phyloP scores from a whole-genome alignment of 2,888 invertebrate genomes.

The Bombylius discolor region DNA sequence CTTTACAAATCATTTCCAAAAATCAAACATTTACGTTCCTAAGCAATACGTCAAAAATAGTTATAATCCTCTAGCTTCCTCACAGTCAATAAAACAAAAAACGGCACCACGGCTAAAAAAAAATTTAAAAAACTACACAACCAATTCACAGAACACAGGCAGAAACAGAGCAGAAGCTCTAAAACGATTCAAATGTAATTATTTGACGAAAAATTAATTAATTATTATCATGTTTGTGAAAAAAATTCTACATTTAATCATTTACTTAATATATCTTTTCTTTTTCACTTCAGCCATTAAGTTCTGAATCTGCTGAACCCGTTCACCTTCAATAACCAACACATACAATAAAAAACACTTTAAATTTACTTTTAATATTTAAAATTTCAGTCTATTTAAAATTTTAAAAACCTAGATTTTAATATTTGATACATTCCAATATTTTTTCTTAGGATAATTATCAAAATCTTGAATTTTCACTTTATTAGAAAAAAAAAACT shows the following conservation, averaged over 20 bases:
- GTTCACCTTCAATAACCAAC: background rate
- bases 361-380: background rate
- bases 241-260: too few relatives aligned
- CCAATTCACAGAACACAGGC: background rate
- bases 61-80: background rate
- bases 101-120: background rate
- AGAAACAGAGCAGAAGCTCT: background rate
- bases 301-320: background rate
- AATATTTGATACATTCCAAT: background rate
- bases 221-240: too few relatives aligned
- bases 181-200: background rate
- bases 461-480: too few relatives aligned
- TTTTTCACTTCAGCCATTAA: too few relatives aligned
- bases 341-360: background rate
- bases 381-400: background rate
- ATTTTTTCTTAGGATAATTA: background rate
- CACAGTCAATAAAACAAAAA: background rate
- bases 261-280: too few relatives aligned
- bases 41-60: slow-evolving; percentile 7
- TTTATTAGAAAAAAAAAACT: background rate
- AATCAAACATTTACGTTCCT: slow-evolving; percentile 20
- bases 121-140: background rate
- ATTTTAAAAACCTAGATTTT: background rate
- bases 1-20: slow-evolving; percentile 94
- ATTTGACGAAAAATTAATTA: too few relatives aligned